phyloP scores from a whole-genome alignment of 2,113 vertebrate genomes.

The Poicephalus meyeri region DNA sequence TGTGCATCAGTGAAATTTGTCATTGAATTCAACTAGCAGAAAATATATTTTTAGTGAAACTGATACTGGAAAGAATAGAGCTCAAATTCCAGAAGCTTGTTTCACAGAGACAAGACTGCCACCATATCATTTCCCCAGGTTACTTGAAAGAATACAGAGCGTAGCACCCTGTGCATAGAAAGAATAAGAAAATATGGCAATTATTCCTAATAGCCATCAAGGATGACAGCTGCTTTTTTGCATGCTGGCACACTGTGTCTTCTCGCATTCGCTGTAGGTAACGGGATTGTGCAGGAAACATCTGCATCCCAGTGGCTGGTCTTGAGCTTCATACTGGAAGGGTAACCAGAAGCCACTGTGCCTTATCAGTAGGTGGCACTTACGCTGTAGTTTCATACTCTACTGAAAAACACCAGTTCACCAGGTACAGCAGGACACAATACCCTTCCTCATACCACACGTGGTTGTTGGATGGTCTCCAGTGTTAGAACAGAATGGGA shows the following conservation, averaged over 20 bases:
- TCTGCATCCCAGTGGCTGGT: neutral
- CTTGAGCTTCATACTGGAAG: rapidly evolving
- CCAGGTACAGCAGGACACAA: neutral
- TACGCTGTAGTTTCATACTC: neutral
- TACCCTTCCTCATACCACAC: neutral
- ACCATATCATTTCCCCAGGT: neutral
- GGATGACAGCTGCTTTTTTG: neutral
- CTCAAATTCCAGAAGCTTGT: neutral
- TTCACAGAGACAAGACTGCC: neutral
- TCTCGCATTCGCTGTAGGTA: neutral
- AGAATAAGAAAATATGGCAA: neutral
- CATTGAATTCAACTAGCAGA: neutral
- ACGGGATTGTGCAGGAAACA: neutral
- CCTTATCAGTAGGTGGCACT: neutral
- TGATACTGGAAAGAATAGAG: neutral
- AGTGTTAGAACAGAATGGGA: rapidly evolving
- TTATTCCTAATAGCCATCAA: neutral
- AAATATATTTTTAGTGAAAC: neutral
- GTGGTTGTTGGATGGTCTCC: neutral
- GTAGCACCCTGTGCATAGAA: neutral
- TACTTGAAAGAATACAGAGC: neutral
- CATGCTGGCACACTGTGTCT: neutral
- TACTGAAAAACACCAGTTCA: neutral
- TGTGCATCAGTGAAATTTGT: neutral
- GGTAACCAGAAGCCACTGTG: rapidly evolving